phyloP scores from a whole-genome alignment of 1,140 invertebrate genomes.

The Drosophila quadrilineata region DNA sequence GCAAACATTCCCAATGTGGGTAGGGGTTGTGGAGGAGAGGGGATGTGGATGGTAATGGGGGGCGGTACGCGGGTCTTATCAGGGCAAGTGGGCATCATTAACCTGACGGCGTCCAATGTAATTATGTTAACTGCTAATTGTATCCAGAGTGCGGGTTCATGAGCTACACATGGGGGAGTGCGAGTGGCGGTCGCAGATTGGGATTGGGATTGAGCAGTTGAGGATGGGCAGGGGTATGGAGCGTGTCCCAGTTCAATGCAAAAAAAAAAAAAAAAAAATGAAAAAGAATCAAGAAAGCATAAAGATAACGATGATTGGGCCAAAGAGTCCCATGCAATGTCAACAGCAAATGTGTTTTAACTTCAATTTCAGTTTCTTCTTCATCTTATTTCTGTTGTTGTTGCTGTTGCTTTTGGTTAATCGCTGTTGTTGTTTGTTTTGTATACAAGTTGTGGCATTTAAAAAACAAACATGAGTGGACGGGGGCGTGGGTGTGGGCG shows the following conservation, averaged over 20 bases:
- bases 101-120: constrained; percentile 60
- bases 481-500: background rate
- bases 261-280: no score
- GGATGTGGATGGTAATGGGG: background rate
- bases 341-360: constrained; percentile 23
- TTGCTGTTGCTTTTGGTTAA: no score
- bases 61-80: constrained; percentile 42
- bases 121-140: constrained; percentile 71
- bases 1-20: background rate
- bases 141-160: constrained; percentile 21
- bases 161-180: no score
- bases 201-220: background rate
- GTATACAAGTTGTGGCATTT: constrained; percentile 22
- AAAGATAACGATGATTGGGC: constrained; percentile 43
- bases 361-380: constrained; percentile 12
- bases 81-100: constrained; percentile 56
- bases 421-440: no score
- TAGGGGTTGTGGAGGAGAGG: background rate
- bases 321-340: constrained; percentile 12
- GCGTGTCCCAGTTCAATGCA: constrained; percentile 14
- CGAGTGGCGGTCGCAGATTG: background rate
- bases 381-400: no score
- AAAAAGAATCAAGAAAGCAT: no score
- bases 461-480: constrained; percentile 18
- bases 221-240: background rate